Evolutionary conservation across 2,888 invertebrate genomes (phyloP), one percentile per base, ranked within the genome.

Genomic region (Epistrophella euchroma): DNA sequence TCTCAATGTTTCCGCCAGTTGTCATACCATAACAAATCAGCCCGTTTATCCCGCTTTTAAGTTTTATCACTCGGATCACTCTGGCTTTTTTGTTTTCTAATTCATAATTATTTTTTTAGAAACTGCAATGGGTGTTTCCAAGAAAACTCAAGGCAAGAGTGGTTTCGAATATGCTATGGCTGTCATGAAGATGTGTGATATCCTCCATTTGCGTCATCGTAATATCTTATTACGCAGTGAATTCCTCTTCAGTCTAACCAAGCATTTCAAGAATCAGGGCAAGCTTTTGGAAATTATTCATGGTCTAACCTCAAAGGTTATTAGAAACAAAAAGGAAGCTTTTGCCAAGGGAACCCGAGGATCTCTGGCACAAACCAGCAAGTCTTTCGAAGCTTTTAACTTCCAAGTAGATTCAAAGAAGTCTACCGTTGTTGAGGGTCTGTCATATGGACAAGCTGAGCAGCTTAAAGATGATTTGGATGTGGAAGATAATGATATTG

Each of bases 111-210:
- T 60, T 78, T n/a, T 88, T 89, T 0, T 88, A 96, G 97, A 97
- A 94, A 97, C 97, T 45, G 97, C 97, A 0, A 97, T 97, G 97
- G 97, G 97, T 68, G 97, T 97, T 0, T 96, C 96, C 89, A 97
- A 96, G 91, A 94, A 94, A 88, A 96, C 97, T 0, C 97, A 97
- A 92, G 96, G 96, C 88, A 95, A 95, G 90, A 96, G 96, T 87
- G 96, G 97, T 47, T 96, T 95, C 89, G 97, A 97, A 92, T 97
- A 97, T 89, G 97, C 97, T 0, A 95, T 96, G 95, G 97, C 97
- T 86, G 97, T 97, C 5, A 97, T 97, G 97, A 96, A 97, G 90
- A 96, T 97, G 96, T 97, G 96, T 89, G 96, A 97, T 89, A 97
- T 97, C 89, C 94, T 97, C 0, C 97, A 97, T 90, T 92, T 96